These are phyloP conservation scores for Cichlasoma orientale DNA, from an alignment of 2,797 vertebrate genomes.

Conservation along the genomic window DNA sequence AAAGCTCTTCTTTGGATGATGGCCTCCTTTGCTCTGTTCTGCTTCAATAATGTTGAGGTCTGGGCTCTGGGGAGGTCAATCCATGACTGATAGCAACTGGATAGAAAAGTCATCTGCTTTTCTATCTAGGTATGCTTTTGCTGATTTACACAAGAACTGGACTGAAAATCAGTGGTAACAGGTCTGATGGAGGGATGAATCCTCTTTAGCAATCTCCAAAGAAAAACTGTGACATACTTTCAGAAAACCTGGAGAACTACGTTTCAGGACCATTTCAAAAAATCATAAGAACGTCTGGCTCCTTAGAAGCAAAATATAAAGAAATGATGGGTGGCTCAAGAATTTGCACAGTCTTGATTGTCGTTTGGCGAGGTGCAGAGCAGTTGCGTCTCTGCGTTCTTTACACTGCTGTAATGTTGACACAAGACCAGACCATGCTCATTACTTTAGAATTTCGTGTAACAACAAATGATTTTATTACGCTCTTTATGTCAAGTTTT, in stretches of 20 bases:
- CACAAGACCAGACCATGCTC: neutral
- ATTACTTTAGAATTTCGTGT: neutral
- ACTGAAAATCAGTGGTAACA: too few species aligned
- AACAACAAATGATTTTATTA: neutral
- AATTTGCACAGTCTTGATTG: neutral
- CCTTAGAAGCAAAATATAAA: neutral
- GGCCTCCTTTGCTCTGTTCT: too few species aligned
- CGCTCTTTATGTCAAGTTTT: neutral
- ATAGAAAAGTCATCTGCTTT: too few species aligned
- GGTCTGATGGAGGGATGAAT: too few species aligned
- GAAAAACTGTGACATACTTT: neutral
- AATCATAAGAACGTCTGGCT: neutral
- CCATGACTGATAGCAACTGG: too few species aligned
- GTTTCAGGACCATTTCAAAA: neutral
- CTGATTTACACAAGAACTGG: too few species aligned
- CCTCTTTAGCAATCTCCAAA: neutral
- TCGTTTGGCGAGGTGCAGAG: neutral
- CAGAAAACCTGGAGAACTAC: neutral
- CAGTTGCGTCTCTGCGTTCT: neutral
- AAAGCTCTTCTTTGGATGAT: too few species aligned
- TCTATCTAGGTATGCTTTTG: too few species aligned
- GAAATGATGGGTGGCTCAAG: neutral
- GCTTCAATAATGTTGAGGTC: too few species aligned
- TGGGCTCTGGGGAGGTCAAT: too few species aligned
- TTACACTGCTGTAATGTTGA: slow-evolving; percentile 7